Evolutionary conservation across 2,113 vertebrate genomes (phyloP).

Genomic region (Platichthys stellatus): DNA sequence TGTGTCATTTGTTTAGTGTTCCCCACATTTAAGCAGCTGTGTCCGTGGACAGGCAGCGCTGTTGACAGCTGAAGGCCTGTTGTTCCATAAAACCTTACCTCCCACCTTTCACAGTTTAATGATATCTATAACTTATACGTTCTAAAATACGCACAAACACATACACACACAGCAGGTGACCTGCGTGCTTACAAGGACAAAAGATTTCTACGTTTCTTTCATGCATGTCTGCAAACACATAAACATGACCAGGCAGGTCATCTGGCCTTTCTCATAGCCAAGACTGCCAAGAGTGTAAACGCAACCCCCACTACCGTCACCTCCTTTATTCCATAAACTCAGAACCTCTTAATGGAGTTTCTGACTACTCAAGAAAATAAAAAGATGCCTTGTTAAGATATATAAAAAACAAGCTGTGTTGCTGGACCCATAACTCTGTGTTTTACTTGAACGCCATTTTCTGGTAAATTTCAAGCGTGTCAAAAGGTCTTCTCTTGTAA

Average conservation of each 20-base stretch:
- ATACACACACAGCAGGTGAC: slow-evolving; percentile 51
- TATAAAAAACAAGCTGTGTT: slow-evolving; percentile 5
- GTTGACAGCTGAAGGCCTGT: slow-evolving; percentile 75
- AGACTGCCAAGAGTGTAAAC: slow-evolving; percentile 35
- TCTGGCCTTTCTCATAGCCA: slow-evolving; percentile 61
- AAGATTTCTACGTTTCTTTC: slow-evolving; percentile 20
- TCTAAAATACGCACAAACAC: slow-evolving; percentile 38
- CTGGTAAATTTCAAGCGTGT: slow-evolving; percentile 58
- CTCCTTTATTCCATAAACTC: slow-evolving; percentile 32
- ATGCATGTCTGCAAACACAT: slow-evolving; percentile 30
- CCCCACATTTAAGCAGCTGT: slow-evolving; percentile 60
- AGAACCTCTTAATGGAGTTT: slow-evolving; percentile 55
- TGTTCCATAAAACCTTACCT: slow-evolving; percentile 64
- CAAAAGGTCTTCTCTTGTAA: slow-evolving; percentile 53
- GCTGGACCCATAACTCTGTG: slow-evolving; percentile 25
- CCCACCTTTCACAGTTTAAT: slow-evolving; percentile 45
- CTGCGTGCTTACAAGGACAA: neutral
- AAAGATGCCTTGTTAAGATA: slow-evolving; percentile 35
- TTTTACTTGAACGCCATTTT: slow-evolving; percentile 54
- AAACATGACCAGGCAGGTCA: slow-evolving; percentile 47
- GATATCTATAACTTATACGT: slow-evolving; percentile 57
- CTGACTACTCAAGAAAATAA: slow-evolving; percentile 41
- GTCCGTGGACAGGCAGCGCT: slow-evolving; percentile 53
- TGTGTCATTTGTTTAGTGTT: slow-evolving; percentile 49
- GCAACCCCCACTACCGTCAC: neutral